Evolutionary conservation across 2,797 vertebrate species (phyloP).

Genomic region (Amniataba percoides): DNA sequence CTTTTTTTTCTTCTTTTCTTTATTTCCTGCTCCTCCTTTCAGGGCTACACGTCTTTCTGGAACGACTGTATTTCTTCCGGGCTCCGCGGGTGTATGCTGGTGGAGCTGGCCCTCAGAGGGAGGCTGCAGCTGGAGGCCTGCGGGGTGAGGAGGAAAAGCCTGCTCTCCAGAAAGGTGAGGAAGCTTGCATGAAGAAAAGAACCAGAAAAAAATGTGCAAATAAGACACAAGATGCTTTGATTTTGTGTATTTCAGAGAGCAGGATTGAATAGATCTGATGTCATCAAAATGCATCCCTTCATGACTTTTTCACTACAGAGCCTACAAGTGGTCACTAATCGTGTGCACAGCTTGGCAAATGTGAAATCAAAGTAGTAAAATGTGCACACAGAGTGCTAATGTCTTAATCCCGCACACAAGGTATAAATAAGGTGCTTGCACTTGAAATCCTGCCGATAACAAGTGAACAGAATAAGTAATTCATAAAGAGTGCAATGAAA

Average conservation of each 20-base stretch:
- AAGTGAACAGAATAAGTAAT: too few species aligned
- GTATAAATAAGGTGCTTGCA: too few species aligned
- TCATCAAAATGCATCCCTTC: neutral
- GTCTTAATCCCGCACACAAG: too few species aligned
- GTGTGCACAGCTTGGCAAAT: too few species aligned
- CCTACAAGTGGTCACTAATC: too few species aligned
- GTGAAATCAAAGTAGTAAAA: too few species aligned
- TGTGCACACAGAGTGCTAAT: too few species aligned
- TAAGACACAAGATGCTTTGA: neutral
- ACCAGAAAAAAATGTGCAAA: neutral
- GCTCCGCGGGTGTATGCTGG: conserved; percentile 97
- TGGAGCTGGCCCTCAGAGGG: conserved; percentile 94
- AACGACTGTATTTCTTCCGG: conserved; percentile 99
- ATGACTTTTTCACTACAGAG: too few species aligned
- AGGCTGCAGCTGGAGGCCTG: conserved; percentile 94
- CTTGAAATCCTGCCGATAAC: too few species aligned
- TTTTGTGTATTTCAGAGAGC: neutral
- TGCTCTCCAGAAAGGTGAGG: conserved; percentile 94
- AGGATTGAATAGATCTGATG: neutral
- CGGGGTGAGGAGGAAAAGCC: conserved; percentile 95
- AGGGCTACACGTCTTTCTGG: conserved; percentile 99
- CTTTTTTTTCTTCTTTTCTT: neutral
- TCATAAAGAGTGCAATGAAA: too few species aligned
- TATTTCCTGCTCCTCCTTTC: conserved; percentile 12
- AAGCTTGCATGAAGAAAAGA: too few species aligned